Percentiles rank a stretch among this genome's conserved stretches.
Evolutionary conservation across 2,888 invertebrate genomes (phyloP).

Genomic region (Plebejus melissa): DNA sequence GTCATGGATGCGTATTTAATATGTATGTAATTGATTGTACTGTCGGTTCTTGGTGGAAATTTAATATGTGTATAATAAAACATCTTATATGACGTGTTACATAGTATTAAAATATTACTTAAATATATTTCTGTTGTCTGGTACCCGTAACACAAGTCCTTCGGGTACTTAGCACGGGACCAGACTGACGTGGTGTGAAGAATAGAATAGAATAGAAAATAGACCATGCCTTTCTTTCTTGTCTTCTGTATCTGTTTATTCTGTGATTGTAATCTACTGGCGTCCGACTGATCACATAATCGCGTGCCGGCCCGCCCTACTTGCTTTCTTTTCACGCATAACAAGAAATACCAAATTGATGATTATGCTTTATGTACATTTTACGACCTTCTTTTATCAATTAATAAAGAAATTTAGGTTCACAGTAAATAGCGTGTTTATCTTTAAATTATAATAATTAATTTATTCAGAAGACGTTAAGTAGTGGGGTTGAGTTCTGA

Average conservation of each 20-base stretch:
- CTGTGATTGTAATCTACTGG: constrained; percentile 43
- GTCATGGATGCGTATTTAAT: no score
- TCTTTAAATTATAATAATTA: neutral
- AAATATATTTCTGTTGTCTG: no score
- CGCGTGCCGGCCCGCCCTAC: constrained; percentile 37
- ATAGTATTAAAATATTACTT: no score
- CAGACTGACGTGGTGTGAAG: no score
- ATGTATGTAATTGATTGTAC: no score
- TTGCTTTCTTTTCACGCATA: constrained; percentile 28
- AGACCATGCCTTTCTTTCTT: neutral
- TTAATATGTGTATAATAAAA: no score
- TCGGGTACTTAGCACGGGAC: no score
- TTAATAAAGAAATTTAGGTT: neutral
- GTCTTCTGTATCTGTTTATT: neutral
- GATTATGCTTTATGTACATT: constrained; percentile 15
- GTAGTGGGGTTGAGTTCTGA: no score
- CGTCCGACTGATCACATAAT: constrained; percentile 40
- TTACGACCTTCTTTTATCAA: neutral
- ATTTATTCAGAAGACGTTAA: neutral
- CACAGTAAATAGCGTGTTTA: neutral
- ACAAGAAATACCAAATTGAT: constrained; percentile 22
- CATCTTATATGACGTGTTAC: no score
- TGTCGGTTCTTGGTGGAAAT: no score
- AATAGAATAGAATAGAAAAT: neutral
- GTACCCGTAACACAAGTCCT: no score